Evolutionary conservation across 2,888 invertebrate genomes (phyloP).

Genomic region (Drepana falcataria): DNA sequence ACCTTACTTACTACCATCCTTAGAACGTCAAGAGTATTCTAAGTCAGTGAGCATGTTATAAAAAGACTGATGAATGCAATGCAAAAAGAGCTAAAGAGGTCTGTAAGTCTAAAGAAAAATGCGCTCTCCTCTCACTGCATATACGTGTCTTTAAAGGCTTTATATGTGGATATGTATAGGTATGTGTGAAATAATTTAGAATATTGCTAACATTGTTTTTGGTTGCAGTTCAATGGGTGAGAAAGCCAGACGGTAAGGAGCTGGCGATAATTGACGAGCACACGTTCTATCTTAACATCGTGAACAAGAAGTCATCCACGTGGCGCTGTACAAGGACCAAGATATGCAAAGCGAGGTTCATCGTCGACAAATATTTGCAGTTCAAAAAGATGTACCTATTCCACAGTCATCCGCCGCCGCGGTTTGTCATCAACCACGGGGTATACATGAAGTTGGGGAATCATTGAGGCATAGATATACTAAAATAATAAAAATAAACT

Average conservation of each 20-base stretch:
- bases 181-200: too few species aligned
- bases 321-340: constrained; percentile 26
- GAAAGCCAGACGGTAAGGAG: constrained; percentile 13
- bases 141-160: too few species aligned
- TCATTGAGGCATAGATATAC: neutral
- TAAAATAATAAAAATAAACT: too few species aligned
- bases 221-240: constrained; percentile 12
- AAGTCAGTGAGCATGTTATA: too few species aligned
- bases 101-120: too few species aligned
- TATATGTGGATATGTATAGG: too few species aligned
- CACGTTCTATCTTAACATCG: constrained; percentile 12
- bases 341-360: constrained; percentile 16
- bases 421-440: constrained; percentile 16
- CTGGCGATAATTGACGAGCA: constrained; percentile 20
- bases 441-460: constrained; percentile 5
- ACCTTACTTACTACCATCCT: too few species aligned
- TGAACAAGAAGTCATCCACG: neutral
- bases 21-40: too few species aligned
- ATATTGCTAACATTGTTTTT: too few species aligned
- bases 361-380: constrained; percentile 5
- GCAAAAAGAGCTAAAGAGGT: too few species aligned
- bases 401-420: constrained; percentile 16
- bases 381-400: constrained; percentile 7
- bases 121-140: too few species aligned
- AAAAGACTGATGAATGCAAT: too few species aligned